Evolutionary conservation across 2,888 invertebrate species (phyloP), one percentile per base, ranked within the genome.

Genomic region (Pammene fasciana): DNA sequence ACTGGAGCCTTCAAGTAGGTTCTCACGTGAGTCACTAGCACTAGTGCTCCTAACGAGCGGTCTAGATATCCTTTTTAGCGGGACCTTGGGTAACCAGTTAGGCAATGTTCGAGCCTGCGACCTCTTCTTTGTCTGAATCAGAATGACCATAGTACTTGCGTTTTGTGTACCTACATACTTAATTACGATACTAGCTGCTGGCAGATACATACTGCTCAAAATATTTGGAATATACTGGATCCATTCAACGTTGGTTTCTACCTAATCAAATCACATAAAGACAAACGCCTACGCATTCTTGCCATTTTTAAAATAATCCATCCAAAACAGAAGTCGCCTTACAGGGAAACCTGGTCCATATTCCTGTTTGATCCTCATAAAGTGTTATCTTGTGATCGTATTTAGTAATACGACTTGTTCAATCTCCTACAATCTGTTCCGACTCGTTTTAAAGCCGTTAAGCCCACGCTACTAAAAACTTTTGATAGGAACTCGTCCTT

Each of bases 351-450:
- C 26, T 46, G 45, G 10, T 16, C 16, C 43, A 46, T 26, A 26
- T 50, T 41, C 13, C 26, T 8, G 34, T 43, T 64, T 34, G 10
- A 43, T 41, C 26, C 5, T 18, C 36, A 57, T 65, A 38, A 59
- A 65, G 52, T 34, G n/a, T 54, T 68, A 65, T 65, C 65, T 50
- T 18, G 13, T 7, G 14, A 45, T 59, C 68, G 45, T 68, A 52
- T 70, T 65, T 65, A 65, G 70, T 65, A 65, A 70, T 13, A 70
- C 70, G 54, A 52, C 56, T 45, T 18, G 10, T 18, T 45, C 45
- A 38, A 60, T 54, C 54, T 16, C 38, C 14, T 0, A 41, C 65
- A 46, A 14, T 65, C 18, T 26, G 16, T 68, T 67, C 18, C 14
- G 11, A 36, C 52, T 45, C 11, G 45, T 45, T 59, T 14, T 34